Evolutionary conservation across 2,797 vertebrate species (phyloP), one percentile per base, ranked within the genome.

Genomic region (Sebastolobus alascanus): DNA sequence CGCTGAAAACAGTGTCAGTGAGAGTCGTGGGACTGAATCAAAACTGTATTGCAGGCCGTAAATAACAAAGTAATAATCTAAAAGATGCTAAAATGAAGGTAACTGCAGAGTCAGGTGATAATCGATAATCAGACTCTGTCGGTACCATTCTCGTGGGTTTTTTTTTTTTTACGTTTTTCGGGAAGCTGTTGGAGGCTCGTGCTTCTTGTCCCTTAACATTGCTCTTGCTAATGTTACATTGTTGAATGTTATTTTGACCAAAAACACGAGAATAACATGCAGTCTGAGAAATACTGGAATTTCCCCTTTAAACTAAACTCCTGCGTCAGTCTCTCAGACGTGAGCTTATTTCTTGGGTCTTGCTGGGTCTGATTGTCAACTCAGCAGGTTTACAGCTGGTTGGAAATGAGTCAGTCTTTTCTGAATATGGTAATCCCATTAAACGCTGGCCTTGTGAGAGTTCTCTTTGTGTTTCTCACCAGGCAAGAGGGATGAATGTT

Each of bases 371-470:
- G 86, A 88, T 78, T 90, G 84, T 87, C 76, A 80, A 74, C 87
- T 87, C 84, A 89, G 88, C 81, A 84, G 84, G 90, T 93, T 83
- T 93, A 82, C 82, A 87, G 82, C 80, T 77, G 79, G 61, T 50
- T 66, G 79, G 80, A 90, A 91, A 91, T 79, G 63, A 92, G 77
- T 91, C 84, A 54, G 11, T 87, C 77, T 86, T 87, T 90, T 91
- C 83, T 89, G 83, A 87, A 88, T 90, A 88, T 73, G 46, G 60
- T 91, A 90, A 92, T 91, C 82, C 79, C 89, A 86, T 92, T 91
- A 92, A 84, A 86, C 82, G n/a, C 73, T 69, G 73, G 63, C 79
- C 84, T 85, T 84, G 63, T 69, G 77, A 87, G 88, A 84, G 71
- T 86, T 89, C 46, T 56, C 20, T 82, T 73, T 18, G 27, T 81